Evolutionary conservation across 2,888 invertebrate species (phyloP).

Genomic region (Nysson spinosus): DNA sequence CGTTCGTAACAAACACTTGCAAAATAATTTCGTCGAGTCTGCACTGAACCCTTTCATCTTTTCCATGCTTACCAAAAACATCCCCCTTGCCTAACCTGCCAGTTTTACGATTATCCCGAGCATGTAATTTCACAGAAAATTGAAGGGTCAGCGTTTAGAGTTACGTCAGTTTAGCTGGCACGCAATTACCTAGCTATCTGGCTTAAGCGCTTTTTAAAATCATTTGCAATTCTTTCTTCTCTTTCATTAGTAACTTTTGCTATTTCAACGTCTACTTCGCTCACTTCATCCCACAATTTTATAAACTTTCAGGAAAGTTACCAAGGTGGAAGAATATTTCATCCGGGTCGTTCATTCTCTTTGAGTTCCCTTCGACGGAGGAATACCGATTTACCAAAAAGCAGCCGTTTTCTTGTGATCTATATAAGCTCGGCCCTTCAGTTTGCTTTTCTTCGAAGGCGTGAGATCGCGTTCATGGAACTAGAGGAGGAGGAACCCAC

Average conservation of each 20-base stretch:
- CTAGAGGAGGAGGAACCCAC: conserved; percentile 52
- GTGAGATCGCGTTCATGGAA: conserved; percentile 35
- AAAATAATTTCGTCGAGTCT: not conserved
- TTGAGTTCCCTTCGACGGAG: conserved; percentile 24
- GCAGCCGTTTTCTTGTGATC: conserved; percentile 32
- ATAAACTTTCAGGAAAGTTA: too few species aligned
- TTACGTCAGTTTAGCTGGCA: too few species aligned
- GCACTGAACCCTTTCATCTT: too few species aligned
- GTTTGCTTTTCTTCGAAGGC: conserved; percentile 30
- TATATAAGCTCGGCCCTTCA: conserved; percentile 47
- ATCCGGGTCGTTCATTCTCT: conserved; percentile 37
- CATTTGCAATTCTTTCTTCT: too few species aligned
- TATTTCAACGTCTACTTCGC: too few species aligned
- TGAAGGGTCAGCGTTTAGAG: too few species aligned
- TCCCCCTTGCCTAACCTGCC: not conserved
- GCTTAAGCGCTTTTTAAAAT: too few species aligned
- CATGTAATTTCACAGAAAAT: too few species aligned
- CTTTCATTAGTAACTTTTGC: too few species aligned
- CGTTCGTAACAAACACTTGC: conserved; percentile 27
- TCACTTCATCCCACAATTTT: too few species aligned
- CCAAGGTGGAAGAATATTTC: conserved; percentile 29
- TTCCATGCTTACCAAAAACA: too few species aligned
- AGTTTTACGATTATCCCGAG: not conserved
- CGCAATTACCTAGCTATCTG: too few species aligned
- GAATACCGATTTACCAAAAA: conserved; percentile 32